Evolutionary conservation across 1,140 invertebrate genomes (phyloP).

Genomic region (Dendrolimus kikuchii): DNA sequence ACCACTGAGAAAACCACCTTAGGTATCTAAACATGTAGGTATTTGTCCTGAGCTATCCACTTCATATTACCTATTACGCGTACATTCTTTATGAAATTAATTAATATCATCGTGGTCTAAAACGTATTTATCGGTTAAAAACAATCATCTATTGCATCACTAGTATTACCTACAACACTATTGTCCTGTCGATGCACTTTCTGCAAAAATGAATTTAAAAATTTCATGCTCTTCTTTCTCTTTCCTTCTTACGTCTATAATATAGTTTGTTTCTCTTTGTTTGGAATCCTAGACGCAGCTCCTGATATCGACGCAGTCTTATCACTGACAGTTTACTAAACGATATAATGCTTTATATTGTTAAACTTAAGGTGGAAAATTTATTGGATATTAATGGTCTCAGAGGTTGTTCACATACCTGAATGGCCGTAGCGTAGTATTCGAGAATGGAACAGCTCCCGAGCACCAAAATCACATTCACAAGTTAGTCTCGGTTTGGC

Average conservation of each 20-base stretch:
- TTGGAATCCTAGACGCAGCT: slow-evolving; percentile 56
- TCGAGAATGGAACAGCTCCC: slow-evolving; percentile 44
- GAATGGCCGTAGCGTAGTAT: slow-evolving; percentile 64
- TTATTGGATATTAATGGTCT: slow-evolving; percentile 8
- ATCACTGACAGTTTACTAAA: slow-evolving; percentile 29
- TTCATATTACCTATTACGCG: too few species aligned
- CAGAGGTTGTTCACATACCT: slow-evolving; percentile 61
- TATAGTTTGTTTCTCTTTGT: slow-evolving; percentile 29
- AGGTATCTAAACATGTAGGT: too few species aligned
- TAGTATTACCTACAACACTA: slow-evolving; percentile 15
- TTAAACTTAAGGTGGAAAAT: slow-evolving; percentile 31
- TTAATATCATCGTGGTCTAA: too few species aligned
- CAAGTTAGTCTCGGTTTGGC: slow-evolving; percentile 38
- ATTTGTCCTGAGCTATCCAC: too few species aligned
- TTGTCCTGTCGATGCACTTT: slow-evolving; percentile 51
- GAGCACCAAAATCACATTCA: slow-evolving; percentile 28
- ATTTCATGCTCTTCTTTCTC: slow-evolving; percentile 45
- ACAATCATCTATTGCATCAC: too few species aligned
- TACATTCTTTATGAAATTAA: too few species aligned
- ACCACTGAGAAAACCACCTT: too few species aligned
- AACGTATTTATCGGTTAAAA: too few species aligned
- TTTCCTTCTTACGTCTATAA: slow-evolving; percentile 16
- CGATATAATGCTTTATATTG: slow-evolving; percentile 19
- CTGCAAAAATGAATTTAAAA: slow-evolving; percentile 55
- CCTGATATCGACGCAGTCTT: slow-evolving; percentile 67